These are phyloP conservation scores for Tyto alba DNA, from an alignment of 2,113 vertebrate species.

Conservation along the genomic window DNA sequence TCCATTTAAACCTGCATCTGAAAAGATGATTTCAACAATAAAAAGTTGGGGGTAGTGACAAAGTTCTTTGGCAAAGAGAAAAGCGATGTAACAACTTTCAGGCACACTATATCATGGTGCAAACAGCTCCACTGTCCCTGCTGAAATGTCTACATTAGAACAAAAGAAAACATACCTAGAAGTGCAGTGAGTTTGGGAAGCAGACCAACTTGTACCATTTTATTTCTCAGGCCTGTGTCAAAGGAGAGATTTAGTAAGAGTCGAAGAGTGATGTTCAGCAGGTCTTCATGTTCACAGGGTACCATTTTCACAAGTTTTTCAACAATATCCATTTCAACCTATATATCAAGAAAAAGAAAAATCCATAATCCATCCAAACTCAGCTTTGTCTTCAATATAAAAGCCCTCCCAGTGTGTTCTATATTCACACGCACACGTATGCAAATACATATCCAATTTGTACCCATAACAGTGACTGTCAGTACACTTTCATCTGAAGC, in stretches of 20 bases:
- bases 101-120: not conserved
- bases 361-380: not conserved
- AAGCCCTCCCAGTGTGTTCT: not conserved
- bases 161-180: slow-evolving; percentile 75
- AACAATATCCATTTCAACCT: slow-evolving; percentile 88
- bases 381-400: not conserved
- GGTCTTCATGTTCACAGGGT: slow-evolving; percentile 86
- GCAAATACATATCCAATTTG: not conserved
- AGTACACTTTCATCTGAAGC: not conserved
- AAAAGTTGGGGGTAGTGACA: not conserved
- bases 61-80: not conserved
- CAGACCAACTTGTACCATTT: slow-evolving; percentile 91
- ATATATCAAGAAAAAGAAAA: not conserved
- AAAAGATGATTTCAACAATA: not conserved
- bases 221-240: slow-evolving; percentile 85
- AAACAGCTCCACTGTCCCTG: not conserved
- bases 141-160: not conserved
- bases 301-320: slow-evolving; percentile 88
- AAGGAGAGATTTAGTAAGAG: slow-evolving; percentile 92
- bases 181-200: slow-evolving; percentile 86
- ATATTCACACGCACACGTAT: not conserved
- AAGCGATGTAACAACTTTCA: not conserved
- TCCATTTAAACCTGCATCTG: not conserved
- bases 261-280: slow-evolving; percentile 83
- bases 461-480: not conserved